phyloP scores from a whole-genome alignment of 2,113 vertebrate genomes.

The Scolopax mira region DNA sequence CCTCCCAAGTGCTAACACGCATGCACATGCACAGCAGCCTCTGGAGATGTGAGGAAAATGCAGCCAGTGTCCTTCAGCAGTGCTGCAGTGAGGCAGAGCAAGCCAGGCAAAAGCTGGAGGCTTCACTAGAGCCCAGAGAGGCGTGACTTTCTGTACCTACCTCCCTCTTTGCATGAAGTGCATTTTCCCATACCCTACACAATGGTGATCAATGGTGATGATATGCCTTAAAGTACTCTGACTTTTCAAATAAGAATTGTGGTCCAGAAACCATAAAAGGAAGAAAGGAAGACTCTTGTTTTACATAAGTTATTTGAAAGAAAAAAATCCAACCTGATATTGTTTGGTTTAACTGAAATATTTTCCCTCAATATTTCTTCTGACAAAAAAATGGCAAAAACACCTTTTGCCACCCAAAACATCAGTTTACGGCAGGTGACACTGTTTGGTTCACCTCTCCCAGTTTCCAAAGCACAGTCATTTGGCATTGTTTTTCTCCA shows the following conservation, averaged over 20 bases:
- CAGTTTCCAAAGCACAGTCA: neutral
- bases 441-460: neutral
- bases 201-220: neutral
- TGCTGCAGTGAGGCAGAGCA: neutral
- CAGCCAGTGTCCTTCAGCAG: neutral
- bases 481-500: neutral
- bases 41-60: neutral
- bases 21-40: neutral
- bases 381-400: neutral
- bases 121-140: neutral
- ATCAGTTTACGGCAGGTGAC: neutral
- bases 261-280: neutral
- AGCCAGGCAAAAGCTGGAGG: neutral
- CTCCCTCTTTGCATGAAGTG: rapidly evolving
- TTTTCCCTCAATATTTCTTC: neutral
- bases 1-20: neutral
- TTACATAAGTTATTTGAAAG: neutral
- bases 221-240: neutral
- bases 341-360: neutral
- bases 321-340: neutral
- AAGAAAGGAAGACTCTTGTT: neutral
- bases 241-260: neutral
- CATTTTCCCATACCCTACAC: neutral
- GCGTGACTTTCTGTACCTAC: rapidly evolving
- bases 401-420: neutral